Evolutionary conservation across 2,888 invertebrate species (phyloP), one percentile per base, ranked within the genome.

Genomic region (Caenorhabditis japonica): DNA sequence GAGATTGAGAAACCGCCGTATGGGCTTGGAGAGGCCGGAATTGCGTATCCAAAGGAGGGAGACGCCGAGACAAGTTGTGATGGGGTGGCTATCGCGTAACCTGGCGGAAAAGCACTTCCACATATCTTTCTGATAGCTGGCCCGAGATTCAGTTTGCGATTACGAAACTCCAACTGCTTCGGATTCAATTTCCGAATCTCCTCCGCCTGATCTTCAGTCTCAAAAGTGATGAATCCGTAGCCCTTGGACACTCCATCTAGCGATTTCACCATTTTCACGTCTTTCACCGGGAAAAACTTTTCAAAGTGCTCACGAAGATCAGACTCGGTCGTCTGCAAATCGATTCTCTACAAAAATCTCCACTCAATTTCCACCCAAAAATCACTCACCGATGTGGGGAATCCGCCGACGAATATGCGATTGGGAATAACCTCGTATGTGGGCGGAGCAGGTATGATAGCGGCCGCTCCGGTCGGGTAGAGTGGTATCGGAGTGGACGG

Each of bases 391-490:
- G 93, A 94, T 85, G 94, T 92, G 62, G 95, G 93, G 86, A 97
- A 95, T 23, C 96, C 97, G 66, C 97, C 96, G 55, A 97, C 96
- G 89, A 97, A 97, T 86, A 97, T 94, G 85, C 96, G 85, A 89
- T 95, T 95, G 71, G 95, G 95, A 84, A 96, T 94, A 74, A 95
- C 52, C 33, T 76, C 78, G 27, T 73, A 76, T 1, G 61, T 53
- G 23, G 61, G 64, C 27, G 62, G 64, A 12, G 66, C 69, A 17
- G 75, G 59, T 23, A 74, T 59, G 2, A 74, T 25, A 3, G 74
- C 74, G 4, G 74, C 59, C 0, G 68, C 68, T 17, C 74, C 74
- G 7, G 74, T 74, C 15, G 74, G 74, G 30, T 74, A 74, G 3
- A 74, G 52, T 19, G 49, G 68, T 17, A 73, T 68, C 19, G 66